Percentiles rank a stretch among this genome's conserved stretches.
phyloP scores from a whole-genome alignment of 2,797 vertebrate genomes.

The Danio choprae region DNA sequence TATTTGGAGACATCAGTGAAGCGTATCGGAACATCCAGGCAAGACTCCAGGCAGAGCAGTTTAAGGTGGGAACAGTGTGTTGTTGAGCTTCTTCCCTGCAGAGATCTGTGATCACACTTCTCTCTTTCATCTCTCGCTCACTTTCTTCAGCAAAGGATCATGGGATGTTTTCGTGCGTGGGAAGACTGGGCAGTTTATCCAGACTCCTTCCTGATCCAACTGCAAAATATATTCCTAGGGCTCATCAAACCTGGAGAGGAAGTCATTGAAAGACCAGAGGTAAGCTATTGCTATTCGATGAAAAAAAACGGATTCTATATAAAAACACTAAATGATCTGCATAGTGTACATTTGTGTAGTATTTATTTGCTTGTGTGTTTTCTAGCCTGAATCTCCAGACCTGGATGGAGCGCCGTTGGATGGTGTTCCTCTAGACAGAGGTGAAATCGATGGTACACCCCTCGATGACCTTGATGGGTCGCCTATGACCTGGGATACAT shows the following conservation, averaged over 20 bases:
- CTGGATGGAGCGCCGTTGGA: constrained; percentile 72
- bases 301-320: not conserved
- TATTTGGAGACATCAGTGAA: constrained; percentile 80
- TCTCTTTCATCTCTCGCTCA: constrained; percentile 13
- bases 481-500: constrained; percentile 78
- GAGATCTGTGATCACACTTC: not conserved
- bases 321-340: not conserved
- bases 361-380: not conserved
- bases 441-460: constrained; percentile 65
- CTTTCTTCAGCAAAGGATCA: constrained; percentile 80
- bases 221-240: constrained; percentile 85
- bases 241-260: constrained; percentile 77
- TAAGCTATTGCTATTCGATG: constrained; percentile 42
- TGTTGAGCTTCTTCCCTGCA: constrained; percentile 14
- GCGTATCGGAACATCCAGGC: constrained; percentile 82
- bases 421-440: constrained; percentile 63
- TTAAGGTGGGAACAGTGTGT: constrained; percentile 74
- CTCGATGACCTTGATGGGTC: constrained; percentile 80
- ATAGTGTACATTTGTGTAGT: not conserved
- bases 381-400: constrained; percentile 65
- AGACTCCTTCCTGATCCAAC: constrained; percentile 80
- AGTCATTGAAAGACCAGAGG: constrained; percentile 67
- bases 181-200: constrained; percentile 87
- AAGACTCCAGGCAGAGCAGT: constrained; percentile 84
- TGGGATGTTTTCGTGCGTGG: constrained; percentile 83